Evolutionary conservation across 2,888 invertebrate genomes (phyloP).

Genomic region (Drosophila yooni): DNA sequence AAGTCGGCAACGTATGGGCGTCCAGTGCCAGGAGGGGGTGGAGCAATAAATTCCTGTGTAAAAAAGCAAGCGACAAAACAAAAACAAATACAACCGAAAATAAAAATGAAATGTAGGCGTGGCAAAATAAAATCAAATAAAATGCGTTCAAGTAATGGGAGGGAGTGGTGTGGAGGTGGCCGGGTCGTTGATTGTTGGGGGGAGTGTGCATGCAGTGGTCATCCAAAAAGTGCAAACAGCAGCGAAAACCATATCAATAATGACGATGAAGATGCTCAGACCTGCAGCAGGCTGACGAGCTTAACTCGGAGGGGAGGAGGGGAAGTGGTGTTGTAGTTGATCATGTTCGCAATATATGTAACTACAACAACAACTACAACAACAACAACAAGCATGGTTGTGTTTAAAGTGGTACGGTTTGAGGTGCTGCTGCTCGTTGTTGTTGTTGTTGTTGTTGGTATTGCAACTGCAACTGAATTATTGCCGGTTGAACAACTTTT

Average conservation of each 20-base stretch:
- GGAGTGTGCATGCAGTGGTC: slow-evolving; percentile 2
- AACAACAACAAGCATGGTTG: slow-evolving; percentile 30
- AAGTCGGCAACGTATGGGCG: slow-evolving; percentile 23
- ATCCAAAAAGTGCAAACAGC: slow-evolving; percentile 64
- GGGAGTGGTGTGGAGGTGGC: background rate
- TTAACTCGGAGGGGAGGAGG: background rate
- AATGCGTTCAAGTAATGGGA: slow-evolving; percentile 15
- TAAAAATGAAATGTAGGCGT: slow-evolving; percentile 46
- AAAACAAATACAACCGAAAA: slow-evolving; percentile 18
- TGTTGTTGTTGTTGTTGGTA: slow-evolving; percentile 25
- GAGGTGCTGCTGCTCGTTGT: slow-evolving; percentile 12
- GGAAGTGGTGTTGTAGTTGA: background rate
- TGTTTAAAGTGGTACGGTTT: slow-evolving; percentile 34
- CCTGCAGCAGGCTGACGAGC: background rate
- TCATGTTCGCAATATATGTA: slow-evolving; percentile 53
- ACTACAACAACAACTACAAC: slow-evolving; percentile 41
- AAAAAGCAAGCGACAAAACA: slow-evolving; percentile 60
- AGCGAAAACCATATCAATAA: slow-evolving; percentile 73
- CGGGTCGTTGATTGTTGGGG: background rate
- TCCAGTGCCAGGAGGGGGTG: too few relatives aligned
- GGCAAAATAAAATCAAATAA: slow-evolving; percentile 66
- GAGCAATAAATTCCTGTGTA: slow-evolving; percentile 69
- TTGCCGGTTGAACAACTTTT: slow-evolving; percentile 65
- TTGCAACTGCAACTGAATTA: slow-evolving; percentile 54
- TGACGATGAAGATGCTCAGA: slow-evolving; percentile 61